phyloP scores from a whole-genome alignment of 1,140 invertebrate species.

The Brachionus paranguensis region DNA sequence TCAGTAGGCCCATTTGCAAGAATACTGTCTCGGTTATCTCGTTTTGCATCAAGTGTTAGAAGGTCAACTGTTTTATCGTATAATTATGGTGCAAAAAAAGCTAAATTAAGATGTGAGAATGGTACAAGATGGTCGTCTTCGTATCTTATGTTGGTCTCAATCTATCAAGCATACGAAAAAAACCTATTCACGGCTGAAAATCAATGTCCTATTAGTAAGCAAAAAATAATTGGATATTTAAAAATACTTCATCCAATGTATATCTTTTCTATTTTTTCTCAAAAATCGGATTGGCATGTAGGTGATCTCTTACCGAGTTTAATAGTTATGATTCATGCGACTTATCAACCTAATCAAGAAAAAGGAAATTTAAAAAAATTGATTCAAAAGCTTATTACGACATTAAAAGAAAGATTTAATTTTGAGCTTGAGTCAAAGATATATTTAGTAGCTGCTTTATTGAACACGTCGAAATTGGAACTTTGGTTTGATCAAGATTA shows the following conservation, averaged over 20 bases:
- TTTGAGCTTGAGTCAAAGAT: neutral
- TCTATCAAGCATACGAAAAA: neutral
- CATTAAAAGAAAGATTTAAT: neutral
- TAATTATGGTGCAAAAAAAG: neutral
- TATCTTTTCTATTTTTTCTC: neutral
- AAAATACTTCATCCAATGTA: neutral
- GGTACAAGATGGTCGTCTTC: neutral
- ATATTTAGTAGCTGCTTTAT: neutral
- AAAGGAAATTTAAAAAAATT: neutral
- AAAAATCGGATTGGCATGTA: neutral
- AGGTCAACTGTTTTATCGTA: too few relatives aligned
- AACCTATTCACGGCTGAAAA: neutral
- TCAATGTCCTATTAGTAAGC: neutral
- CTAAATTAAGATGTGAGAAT: neutral
- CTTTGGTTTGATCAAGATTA: neutral
- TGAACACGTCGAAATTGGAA: neutral
- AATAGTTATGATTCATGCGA: neutral
- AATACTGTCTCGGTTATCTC: too few relatives aligned
- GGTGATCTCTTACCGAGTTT: neutral
- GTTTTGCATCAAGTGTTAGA: too few relatives aligned
- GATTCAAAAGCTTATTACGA: neutral
- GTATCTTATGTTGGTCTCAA: neutral
- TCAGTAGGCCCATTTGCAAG: too few relatives aligned
- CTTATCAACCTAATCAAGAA: neutral
- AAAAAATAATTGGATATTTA: neutral